Base-by-base conservation (phyloP, 1,140 invertebrate genomes). In the Zaprionus camerounensis region DNA sequence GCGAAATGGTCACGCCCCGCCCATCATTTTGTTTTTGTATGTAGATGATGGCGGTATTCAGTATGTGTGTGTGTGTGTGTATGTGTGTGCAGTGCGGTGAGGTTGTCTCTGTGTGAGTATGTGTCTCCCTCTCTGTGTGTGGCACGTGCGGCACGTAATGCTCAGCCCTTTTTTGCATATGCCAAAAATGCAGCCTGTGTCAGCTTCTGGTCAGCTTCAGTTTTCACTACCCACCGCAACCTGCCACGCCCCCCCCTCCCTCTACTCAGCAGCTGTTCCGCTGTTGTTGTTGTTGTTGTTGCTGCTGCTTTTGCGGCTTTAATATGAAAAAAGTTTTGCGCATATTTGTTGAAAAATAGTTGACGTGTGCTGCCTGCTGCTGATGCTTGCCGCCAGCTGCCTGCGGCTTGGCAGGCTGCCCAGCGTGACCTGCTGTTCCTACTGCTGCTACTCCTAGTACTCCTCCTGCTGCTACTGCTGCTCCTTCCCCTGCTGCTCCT, bases 261-360 rank as follows among this genome's bases (percentile, higher is more conserved):
- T 17, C 22, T 34, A 34, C 31, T 34, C 31, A 34, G 31, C 31
- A 34, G 31, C 31, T 34, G 49, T 17, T 46, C 31, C 31, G n/a
- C 53, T 44, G 12, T 12, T 49, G 62, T 46, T 76, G 68, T 44
- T 38, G 20, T 44, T 38, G 12, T 11, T 57, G 62, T 36, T 71
- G 55, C 34, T 49, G 17, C 36, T 49, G 15, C 13, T 46, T 49
- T 56, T 76, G 73, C 44, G 73, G 68, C 67, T 76, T 76, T 72
- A 76, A 80, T 76, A 76, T 76, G 77, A 76, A 67, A 76, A 76
- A 80, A 80, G 63, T 80, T 79, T 76, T 76, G 63, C 26, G 57
- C 64, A 67, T 77, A 63, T 77, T 68, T 77, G 75, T 68, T 77
- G 71, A 51, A 77, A 77, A 73, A 77, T 77, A 77, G 75, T 73